Conservation (phyloP, 2,888 invertebrate genomes). For the Phrixothrix hirtus region DNA sequence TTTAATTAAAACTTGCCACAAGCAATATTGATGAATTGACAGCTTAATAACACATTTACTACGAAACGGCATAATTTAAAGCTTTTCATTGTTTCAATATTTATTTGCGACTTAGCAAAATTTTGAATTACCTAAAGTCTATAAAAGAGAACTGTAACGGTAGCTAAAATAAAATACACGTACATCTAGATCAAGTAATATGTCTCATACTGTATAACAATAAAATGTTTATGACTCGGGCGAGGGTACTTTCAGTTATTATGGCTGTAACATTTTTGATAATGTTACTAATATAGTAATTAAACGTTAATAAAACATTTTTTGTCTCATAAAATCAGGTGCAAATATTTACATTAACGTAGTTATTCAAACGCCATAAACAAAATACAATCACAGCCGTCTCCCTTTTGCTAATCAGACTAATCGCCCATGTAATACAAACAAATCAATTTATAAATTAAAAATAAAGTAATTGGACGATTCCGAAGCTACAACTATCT, state of each 20-base stretch:
- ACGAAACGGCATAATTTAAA: background rate
- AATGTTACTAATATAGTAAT: constrained; percentile 41
- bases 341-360: background rate
- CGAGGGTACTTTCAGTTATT: constrained; percentile 47
- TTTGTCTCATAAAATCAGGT: background rate
- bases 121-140: background rate
- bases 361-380: no score
- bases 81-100: background rate
- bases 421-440: no score
- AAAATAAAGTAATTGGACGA: background rate
- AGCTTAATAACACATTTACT: background rate
- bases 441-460: background rate
- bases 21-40: constrained; percentile 16
- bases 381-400: no score
- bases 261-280: constrained; percentile 48
- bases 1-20: constrained; percentile 16
- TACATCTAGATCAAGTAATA: constrained; percentile 33
- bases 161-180: background rate
- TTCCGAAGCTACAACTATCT: background rate
- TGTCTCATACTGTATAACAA: constrained; percentile 39
- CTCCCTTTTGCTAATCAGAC: no score
- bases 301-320: constrained; percentile 16
- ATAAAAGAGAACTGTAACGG: background rate
- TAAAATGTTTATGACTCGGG: constrained; percentile 49
- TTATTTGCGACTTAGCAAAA: background rate